Evolutionary conservation across 2,113 vertebrate genomes (phyloP).

Genomic region (Tympanuchus pallidicinctus): DNA sequence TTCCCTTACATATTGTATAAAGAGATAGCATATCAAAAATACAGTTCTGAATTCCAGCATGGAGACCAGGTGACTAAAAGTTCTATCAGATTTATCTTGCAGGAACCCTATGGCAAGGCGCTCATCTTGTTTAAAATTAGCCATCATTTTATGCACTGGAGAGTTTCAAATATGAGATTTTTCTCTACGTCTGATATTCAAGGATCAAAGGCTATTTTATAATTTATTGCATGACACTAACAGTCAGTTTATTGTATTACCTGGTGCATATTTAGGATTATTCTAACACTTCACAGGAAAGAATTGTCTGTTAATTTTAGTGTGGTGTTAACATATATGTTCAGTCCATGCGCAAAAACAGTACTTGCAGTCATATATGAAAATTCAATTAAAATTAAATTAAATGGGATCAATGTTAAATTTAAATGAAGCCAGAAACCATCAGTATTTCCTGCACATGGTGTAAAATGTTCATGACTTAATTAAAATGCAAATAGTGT

Average conservation of each 20-base stretch:
- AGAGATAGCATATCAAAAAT: neutral
- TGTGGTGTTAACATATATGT: too few species aligned
- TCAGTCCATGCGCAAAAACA: neutral
- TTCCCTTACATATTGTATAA: accelerated
- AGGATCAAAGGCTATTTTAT: neutral
- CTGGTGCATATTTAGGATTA: neutral
- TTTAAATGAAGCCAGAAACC: neutral
- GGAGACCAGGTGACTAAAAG: accelerated
- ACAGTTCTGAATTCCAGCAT: neutral
- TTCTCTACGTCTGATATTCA: neutral
- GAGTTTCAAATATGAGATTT: neutral
- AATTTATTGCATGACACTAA: neutral
- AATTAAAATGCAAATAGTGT: slow-evolving; percentile 59
- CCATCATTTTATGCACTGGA: neutral
- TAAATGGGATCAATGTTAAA: neutral
- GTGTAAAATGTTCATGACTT: neutral
- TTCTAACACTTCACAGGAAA: neutral
- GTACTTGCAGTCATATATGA: neutral
- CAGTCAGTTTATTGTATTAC: neutral
- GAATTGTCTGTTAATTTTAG: neutral
- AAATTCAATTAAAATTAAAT: neutral
- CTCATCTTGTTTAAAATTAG: neutral
- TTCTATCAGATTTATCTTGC: neutral
- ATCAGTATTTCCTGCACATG: neutral
- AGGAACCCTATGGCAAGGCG: too few species aligned